Conservation (phyloP, 1,140 invertebrate species). For the Anastrepha ludens region DNA sequence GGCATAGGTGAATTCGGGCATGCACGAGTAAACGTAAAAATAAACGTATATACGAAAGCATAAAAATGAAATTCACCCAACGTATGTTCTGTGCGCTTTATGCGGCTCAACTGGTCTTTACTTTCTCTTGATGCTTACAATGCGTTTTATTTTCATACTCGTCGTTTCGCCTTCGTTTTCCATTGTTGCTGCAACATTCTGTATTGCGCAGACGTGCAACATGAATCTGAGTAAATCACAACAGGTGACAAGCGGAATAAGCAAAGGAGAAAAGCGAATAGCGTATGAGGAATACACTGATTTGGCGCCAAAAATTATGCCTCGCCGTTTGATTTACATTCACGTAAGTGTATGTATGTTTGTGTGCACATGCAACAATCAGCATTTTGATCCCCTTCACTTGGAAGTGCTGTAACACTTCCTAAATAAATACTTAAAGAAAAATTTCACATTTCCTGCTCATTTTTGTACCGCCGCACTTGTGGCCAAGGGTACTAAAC, state of each 20-base stretch:
- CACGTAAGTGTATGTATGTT: not conserved
- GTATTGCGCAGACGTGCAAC: not conserved
- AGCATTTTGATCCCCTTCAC: no score
- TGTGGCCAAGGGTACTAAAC: no score
- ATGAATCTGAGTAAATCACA: not conserved
- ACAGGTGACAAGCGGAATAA: not conserved
- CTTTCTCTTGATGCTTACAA: not conserved
- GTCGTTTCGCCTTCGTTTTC: not conserved
- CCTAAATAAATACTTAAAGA: no score
- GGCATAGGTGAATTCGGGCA: no score
- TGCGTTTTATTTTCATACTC: not conserved
- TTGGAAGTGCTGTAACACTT: no score
- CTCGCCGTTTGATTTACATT: not conserved
- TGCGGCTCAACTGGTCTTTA: not conserved
- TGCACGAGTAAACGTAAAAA: not conserved
- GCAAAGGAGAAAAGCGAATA: not conserved
- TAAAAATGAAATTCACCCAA: no score
- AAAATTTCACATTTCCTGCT: no score
- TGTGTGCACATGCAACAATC: not conserved
- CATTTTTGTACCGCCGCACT: no score
- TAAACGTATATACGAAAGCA: no score
- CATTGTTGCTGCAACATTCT: conserved; percentile 16
- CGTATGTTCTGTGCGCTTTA: not conserved
- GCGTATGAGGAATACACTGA: not conserved
- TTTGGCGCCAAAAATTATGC: conserved; percentile 44